A percentile compares a stretch with the other conserved stretches of the same genome.
These are phyloP conservation scores for Drosophila putrida DNA, from an alignment of 2,888 invertebrate genomes.

Conservation along the genomic window DNA sequence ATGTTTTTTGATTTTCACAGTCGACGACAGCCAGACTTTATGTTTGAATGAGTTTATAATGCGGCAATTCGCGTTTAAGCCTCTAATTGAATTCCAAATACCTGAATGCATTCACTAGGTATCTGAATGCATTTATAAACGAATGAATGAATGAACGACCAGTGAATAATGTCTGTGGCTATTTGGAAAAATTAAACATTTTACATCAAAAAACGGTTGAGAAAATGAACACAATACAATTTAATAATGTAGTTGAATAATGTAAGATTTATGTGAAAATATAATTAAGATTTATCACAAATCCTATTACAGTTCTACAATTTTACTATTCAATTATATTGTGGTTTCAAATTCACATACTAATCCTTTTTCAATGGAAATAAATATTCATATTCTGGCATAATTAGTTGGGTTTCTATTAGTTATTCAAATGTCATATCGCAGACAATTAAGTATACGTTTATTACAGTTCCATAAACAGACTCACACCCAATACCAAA, in stretches of 20 bases:
- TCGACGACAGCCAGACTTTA: constrained; percentile 37
- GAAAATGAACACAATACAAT: too few species aligned
- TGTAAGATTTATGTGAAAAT: too few species aligned
- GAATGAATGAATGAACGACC: constrained; percentile 1
- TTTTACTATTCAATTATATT: too few species aligned
- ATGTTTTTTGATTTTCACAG: constrained; percentile 38
- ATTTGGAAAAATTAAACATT: too few species aligned
- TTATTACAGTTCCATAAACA: constrained; percentile 4
- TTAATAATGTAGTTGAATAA: too few species aligned
- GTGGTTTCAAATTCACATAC: too few species aligned
- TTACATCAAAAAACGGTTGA: not conserved
- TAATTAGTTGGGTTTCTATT: constrained; percentile 1
- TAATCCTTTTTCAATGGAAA: not conserved
- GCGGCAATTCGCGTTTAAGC: constrained; percentile 32
- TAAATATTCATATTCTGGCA: not conserved
- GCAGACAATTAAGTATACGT: constrained; percentile 13
- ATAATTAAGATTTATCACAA: too few species aligned
- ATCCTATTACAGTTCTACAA: too few species aligned
- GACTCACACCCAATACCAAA: not conserved
- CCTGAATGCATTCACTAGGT: constrained; percentile 1
- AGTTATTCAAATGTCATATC: constrained; percentile 8
- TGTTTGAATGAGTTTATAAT: constrained; percentile 52
- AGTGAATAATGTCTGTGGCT: constrained; percentile 3
- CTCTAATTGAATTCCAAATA: constrained; percentile 52
- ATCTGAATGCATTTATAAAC: constrained; percentile 8